Evolutionary conservation across 2,797 vertebrate species (phyloP), one percentile per base, ranked within the genome.

Genomic region (Pipistrellus pipistrellus): DNA sequence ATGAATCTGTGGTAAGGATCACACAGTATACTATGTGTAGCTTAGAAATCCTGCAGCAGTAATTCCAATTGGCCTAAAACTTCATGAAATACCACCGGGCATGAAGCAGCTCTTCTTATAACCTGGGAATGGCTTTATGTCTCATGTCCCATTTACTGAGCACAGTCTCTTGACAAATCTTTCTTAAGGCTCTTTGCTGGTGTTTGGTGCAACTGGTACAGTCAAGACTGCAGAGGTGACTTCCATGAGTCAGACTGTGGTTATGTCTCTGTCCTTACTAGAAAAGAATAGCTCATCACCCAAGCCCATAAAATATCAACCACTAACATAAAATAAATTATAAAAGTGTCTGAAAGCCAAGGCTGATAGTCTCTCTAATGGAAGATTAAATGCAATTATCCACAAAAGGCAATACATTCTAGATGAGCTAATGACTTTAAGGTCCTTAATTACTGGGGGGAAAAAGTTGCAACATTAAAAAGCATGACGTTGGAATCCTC

Each of bases 261-360:
- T 82, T 75, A 48, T 21, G 48, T 81, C 18, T 81, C 41, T 83
- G 76, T 55, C n/a, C 68, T 95, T 57, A 51, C 32, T 90, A 69
- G 41, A 62, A 62, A 57, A 91, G 46, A 88, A 59, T 9, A 48
- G 46, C 30, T 53, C 53, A 46, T 87, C 23, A 76, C 72, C 51
- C 10, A 38, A 87, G 75, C 30, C 48, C 66, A 38, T 68, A 55
- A 86, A 73, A 64, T 27, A 44, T 51, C 20, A 72, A n/a, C 38
- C 32, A 48, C 41, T 46, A 55, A 80, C 38, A 75, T 78, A 81
- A 90, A 86, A 64, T 81, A 75, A 72, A 80, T 94, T n/a, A 62
- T n/a, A 51, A 64, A 94, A 51, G 35, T 53, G 25, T 89, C 35
- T 91, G 20, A 96, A 94, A 96, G 48, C 32, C 82, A 73, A 90